Percentiles rank a stretch among this genome's conserved stretches.
phyloP scores from a whole-genome alignment of 2,888 invertebrate genomes.

The Ennomos erosarius region DNA sequence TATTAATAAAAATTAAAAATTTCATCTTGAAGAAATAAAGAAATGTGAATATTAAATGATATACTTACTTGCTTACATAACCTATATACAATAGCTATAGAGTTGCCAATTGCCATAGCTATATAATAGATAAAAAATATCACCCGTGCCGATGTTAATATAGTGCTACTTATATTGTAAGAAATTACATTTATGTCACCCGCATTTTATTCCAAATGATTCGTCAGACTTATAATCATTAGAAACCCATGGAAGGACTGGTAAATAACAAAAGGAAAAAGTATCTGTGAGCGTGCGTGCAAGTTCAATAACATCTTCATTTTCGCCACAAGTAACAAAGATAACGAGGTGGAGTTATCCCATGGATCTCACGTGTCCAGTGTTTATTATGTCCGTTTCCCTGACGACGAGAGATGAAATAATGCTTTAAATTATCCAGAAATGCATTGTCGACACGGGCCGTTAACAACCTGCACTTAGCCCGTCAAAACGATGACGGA shows the following conservation, averaged over 20 bases:
- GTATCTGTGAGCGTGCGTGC: constrained; percentile 19
- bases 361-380: constrained; percentile 54
- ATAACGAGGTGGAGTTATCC: constrained; percentile 36
- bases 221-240: neutral
- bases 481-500: constrained; percentile 56
- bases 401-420: constrained; percentile 55
- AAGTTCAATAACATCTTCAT: constrained; percentile 29
- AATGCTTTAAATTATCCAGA: constrained; percentile 56
- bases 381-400: constrained; percentile 51
- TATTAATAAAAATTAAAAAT: too few species aligned
- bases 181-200: neutral
- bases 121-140: too few species aligned
- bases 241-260: neutral
- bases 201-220: constrained; percentile 1
- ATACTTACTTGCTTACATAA: too few species aligned
- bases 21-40: too few species aligned
- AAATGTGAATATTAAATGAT: too few species aligned
- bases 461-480: constrained; percentile 58
- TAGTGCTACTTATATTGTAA: neutral
- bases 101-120: too few species aligned
- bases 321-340: constrained; percentile 30
- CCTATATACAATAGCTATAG: too few species aligned
- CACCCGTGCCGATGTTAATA: too few species aligned
- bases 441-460: constrained; percentile 59
- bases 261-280: constrained; percentile 6